Conservation (phyloP, 2,888 invertebrate genomes). For the Gymnocheta viridis region DNA sequence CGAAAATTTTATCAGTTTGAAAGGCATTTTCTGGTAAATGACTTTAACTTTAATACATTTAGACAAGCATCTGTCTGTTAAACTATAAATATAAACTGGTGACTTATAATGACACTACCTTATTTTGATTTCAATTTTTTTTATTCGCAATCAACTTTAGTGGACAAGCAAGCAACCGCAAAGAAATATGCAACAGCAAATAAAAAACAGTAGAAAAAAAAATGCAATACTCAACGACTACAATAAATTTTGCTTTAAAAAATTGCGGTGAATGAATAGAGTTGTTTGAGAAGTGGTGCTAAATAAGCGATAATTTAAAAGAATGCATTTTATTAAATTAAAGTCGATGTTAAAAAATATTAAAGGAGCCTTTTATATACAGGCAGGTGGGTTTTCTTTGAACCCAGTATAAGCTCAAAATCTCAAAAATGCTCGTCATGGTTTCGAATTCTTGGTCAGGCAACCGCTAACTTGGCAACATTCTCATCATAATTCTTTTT, state of each 20-base stretch:
- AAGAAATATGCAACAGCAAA: neutral
- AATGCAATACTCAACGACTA: conserved; percentile 9
- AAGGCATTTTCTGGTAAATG: conserved; percentile 64
- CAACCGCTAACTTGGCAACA: too few relatives aligned
- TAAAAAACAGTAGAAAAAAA: neutral
- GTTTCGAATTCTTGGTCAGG: too few relatives aligned
- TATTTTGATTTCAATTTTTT: conserved; percentile 45
- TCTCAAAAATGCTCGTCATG: too few relatives aligned
- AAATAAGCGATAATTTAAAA: neutral
- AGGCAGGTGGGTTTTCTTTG: too few relatives aligned
- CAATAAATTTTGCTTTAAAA: conserved; percentile 33
- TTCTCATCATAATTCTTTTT: too few relatives aligned
- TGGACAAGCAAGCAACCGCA: conserved; percentile 62
- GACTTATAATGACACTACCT: conserved; percentile 68
- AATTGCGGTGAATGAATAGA: conserved; percentile 34
- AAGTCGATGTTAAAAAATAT: neutral
- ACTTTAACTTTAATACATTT: conserved; percentile 69
- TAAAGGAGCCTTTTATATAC: too few relatives aligned
- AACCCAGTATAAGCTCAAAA: too few relatives aligned
- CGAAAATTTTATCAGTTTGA: conserved; percentile 58
- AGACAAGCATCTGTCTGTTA: conserved; percentile 69
- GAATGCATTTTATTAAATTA: neutral
- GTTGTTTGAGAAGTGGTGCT: conserved; percentile 22
- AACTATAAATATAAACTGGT: conserved; percentile 62
- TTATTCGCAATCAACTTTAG: conserved; percentile 47